Percentiles rank a stretch among this genome's conserved stretches.
These are phyloP conservation scores for Whitmania pigra DNA, from an alignment of 1,140 invertebrate species.

Conservation along the genomic window DNA sequence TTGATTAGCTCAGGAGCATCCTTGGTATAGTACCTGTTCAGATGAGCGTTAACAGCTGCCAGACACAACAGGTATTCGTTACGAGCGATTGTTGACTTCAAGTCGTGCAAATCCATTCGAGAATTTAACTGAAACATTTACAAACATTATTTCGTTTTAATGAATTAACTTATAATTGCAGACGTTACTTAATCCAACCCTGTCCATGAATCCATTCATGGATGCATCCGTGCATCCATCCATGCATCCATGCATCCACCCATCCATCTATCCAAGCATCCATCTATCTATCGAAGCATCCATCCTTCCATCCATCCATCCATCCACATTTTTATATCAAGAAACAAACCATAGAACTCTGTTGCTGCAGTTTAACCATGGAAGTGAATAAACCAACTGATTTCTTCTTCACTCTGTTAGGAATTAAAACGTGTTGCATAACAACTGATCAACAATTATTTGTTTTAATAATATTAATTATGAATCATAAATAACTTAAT, in stretches of 20 bases:
- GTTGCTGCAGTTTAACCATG: constrained; percentile 84
- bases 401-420: constrained; percentile 74
- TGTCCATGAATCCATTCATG: not conserved
- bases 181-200: not conserved
- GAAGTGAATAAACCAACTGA: constrained; percentile 91
- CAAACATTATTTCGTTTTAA: too few species aligned
- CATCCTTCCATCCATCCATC: not conserved
- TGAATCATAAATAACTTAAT: too few species aligned
- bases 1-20: constrained; percentile 77
- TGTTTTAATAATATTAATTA: too few species aligned
- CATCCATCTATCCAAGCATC: not conserved
- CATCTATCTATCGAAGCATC: not conserved
- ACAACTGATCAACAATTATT: not conserved
- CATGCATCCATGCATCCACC: not conserved
- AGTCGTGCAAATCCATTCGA: constrained; percentile 75
- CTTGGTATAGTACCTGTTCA: constrained; percentile 78
- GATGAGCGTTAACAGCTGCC: constrained; percentile 83
- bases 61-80: constrained; percentile 86
- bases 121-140: constrained; percentile 54
- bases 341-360: constrained; percentile 69
- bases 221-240: not conserved
- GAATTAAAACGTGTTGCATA: constrained; percentile 34
- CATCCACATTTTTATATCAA: not conserved
- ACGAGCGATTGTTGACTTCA: constrained; percentile 80
- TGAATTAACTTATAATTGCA: too few species aligned